A percentile compares a stretch with the other conserved stretches of the same genome.
Conservation (phyloP, 1,140 invertebrate species). For the Hyles euphorbiae region DNA sequence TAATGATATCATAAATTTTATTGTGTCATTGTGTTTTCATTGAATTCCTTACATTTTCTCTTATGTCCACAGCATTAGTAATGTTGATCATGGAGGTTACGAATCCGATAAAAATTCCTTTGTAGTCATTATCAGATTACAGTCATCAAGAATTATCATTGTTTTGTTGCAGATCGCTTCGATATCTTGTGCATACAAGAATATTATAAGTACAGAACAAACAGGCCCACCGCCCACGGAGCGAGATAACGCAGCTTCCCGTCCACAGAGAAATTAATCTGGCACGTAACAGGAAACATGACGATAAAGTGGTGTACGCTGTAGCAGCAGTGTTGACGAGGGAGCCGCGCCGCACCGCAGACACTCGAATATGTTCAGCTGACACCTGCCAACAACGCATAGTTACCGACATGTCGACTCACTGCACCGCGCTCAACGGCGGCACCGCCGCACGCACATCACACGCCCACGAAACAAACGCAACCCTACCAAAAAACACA, state of each 20-base stretch:
- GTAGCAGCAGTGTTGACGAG: slow-evolving; percentile 30
- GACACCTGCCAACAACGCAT: slow-evolving; percentile 25
- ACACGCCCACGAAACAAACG: slow-evolving; percentile 12
- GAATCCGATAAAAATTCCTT: not conserved
- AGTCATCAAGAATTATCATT: slow-evolving; percentile 41
- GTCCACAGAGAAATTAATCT: slow-evolving; percentile 66
- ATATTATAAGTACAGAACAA: slow-evolving; percentile 64
- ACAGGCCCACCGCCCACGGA: slow-evolving; percentile 58
- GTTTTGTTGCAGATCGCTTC: slow-evolving; percentile 68
- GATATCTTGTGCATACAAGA: slow-evolving; percentile 68
- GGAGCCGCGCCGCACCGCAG: slow-evolving; percentile 17
- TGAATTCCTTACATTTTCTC: slow-evolving; percentile 7
- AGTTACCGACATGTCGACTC: slow-evolving; percentile 13
- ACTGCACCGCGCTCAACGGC: not conserved
- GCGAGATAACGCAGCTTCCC: slow-evolving; percentile 57
- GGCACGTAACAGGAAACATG: slow-evolving; percentile 60
- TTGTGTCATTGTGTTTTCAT: slow-evolving; percentile 13
- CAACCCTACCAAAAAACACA: slow-evolving; percentile 12
- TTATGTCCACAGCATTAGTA: not conserved
- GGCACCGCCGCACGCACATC: slow-evolving; percentile 6
- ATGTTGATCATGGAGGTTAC: not conserved
- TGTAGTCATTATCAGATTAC: slow-evolving; percentile 24
- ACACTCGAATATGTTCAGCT: slow-evolving; percentile 43
- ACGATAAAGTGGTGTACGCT: slow-evolving; percentile 46
- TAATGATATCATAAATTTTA: slow-evolving; percentile 13